Evolutionary conservation across 2,113 vertebrate species (phyloP), one percentile per base, ranked within the genome.

Genomic region (Corythoichthys haematopterus): DNA sequence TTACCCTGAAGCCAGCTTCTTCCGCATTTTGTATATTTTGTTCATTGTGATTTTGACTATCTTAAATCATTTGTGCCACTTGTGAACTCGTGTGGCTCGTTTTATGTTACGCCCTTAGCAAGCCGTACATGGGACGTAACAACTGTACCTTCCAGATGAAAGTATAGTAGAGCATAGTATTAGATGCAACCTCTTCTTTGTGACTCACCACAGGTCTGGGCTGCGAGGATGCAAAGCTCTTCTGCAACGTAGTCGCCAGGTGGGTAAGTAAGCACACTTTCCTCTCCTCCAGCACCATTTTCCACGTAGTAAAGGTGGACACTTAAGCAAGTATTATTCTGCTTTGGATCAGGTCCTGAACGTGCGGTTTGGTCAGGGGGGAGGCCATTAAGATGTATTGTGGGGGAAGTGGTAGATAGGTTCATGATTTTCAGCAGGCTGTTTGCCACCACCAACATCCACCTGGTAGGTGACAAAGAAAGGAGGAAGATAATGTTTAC

Each of bases 181-280:
- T 28, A 33, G 2, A 48, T 14, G 47, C 16, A 52, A 52, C 20
- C 2, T 28, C 11, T 28, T 33, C 20, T 33, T 55, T 4, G 15
- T 40, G 15, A 92, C 93, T 93, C 81, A 98, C 97, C 94, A 66
- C 95, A 97, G 28, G 93, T 91, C 91, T 94, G 95, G 68, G 95
- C 95, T 65, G 95, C 95, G 68, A 81, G 82, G 72, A 94, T 64
- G 47, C 95, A 98, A 64, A 99, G 91, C 64, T 98, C 95, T 88
- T 99, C 95, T 5, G 92, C 93, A 57, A 94, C 80, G 36, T 97
- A 94, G 12, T 97, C 93, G 60, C 94, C 96, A 33, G 86, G 38
- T 64, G 94, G 91, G 86, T 94, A 96, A 0, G 80, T 86, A 63
- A 99, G 88, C 20, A 79, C 81, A 48, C 88, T 85, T 59, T 78